Percentiles rank a stretch among this genome's conserved stretches.
Evolutionary conservation across 64 coral and sea anemone species (phyloP).

Genomic region (Pachyseris speciosa): DNA sequence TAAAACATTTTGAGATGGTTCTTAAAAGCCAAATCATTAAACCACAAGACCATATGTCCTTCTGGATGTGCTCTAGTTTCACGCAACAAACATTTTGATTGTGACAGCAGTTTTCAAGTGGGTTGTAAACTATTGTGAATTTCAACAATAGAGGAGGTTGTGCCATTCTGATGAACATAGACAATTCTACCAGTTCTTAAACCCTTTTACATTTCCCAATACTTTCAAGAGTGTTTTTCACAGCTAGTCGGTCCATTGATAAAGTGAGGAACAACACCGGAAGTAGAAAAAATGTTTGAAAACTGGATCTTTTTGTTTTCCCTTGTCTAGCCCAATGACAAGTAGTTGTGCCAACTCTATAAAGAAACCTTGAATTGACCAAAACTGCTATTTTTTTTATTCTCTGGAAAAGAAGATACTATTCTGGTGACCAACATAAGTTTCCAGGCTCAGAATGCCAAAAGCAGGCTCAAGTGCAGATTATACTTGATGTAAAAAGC

Average conservation of each 20-base stretch:
- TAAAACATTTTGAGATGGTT: background rate
- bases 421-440: too few relatives aligned
- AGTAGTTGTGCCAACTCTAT: background rate
- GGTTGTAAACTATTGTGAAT: background rate
- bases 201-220: conserved; percentile 46
- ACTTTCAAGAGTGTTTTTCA: conserved; percentile 42
- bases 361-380: conserved; percentile 22
- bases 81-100: conserved; percentile 9
- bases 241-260: conserved; percentile 19
- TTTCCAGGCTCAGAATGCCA: too few relatives aligned
- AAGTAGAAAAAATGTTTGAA: conserved; percentile 31
- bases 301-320: background rate
- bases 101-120: background rate
- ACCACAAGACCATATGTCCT: conserved; percentile 11
- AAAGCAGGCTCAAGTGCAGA: too few relatives aligned
- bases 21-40: background rate
- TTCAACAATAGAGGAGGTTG: background rate
- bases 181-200: background rate
- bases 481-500: too few relatives aligned
- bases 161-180: background rate
- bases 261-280: conserved; percentile 31
- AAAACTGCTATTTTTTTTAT: background rate
- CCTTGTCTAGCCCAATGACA: conserved; percentile 37
- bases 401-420: too few relatives aligned
- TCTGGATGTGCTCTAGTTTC: background rate